Conservation (phyloP, 2,113 vertebrate species). For the Notothenia coriiceps region DNA sequence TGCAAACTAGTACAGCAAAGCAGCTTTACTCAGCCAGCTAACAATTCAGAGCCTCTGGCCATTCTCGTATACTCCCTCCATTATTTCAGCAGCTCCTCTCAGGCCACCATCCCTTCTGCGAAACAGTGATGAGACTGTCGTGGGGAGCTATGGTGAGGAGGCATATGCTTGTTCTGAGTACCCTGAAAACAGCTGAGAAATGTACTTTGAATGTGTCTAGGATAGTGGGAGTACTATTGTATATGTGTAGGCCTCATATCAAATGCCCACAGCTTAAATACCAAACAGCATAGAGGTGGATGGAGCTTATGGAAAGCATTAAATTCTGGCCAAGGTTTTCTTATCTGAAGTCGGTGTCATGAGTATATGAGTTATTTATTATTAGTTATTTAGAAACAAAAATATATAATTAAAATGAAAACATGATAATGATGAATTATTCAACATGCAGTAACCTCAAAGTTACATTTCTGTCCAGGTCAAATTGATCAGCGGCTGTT, state of each 20-base stretch:
- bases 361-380: background rate
- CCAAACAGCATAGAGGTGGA: background rate
- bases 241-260: constrained; percentile 21
- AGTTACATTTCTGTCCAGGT: no score
- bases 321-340: background rate
- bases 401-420: background rate
- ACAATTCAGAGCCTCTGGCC: constrained; percentile 71
- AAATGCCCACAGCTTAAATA: constrained; percentile 19
- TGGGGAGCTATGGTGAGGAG: constrained; percentile 17
- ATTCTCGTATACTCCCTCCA: constrained; percentile 63
- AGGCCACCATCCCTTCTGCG: constrained; percentile 49
- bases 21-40: constrained; percentile 68
- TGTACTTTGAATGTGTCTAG: constrained; percentile 23
- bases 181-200: constrained; percentile 35
- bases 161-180: constrained; percentile 24
- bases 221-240: constrained; percentile 25
- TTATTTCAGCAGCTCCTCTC: constrained; percentile 63
- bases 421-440: background rate
- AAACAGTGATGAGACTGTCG: constrained; percentile 56
- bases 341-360: background rate
- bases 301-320: background rate
- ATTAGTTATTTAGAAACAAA: background rate
- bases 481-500: no score
- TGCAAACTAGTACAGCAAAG: constrained; percentile 69
- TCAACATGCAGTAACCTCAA: background rate